phyloP scores from a whole-genome alignment of 2,113 vertebrate genomes.

The Urocitellus parryii region DNA sequence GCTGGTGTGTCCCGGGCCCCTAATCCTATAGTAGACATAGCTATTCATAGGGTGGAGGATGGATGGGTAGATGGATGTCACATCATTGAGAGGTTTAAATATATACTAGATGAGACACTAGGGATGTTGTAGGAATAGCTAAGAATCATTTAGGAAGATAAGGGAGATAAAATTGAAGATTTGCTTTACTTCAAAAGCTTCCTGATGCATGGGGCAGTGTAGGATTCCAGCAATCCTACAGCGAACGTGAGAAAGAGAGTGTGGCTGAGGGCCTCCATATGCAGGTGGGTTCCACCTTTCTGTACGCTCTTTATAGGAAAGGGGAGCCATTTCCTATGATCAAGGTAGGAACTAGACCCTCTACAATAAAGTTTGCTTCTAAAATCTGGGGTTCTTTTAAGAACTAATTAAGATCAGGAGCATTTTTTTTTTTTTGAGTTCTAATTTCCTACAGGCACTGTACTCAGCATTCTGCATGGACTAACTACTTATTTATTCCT shows the following conservation, averaged over 20 bases:
- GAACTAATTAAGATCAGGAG: background rate
- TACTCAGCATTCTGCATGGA: background rate
- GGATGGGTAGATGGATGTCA: background rate
- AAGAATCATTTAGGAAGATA: background rate
- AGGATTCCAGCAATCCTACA: background rate
- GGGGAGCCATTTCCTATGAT: background rate
- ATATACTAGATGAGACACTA: background rate
- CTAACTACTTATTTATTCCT: background rate
- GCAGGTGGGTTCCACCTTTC: background rate
- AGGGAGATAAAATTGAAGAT: background rate
- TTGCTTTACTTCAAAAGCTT: background rate
- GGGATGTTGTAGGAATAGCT: background rate
- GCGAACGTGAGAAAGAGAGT: background rate
- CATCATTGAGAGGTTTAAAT: background rate
- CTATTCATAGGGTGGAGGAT: background rate
- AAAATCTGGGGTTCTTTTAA: background rate
- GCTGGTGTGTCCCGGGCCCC: background rate
- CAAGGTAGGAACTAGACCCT: background rate
- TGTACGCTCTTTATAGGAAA: background rate
- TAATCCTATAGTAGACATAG: background rate
- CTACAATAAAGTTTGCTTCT: background rate
- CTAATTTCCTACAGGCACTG: background rate
- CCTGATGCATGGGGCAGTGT: background rate
- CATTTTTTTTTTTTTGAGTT: background rate
- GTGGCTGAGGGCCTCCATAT: too few relatives aligned